Evolutionary conservation across 2,113 vertebrate genomes (phyloP), one percentile per base, ranked within the genome.

Genomic region (Synchiropus splendidus): DNA sequence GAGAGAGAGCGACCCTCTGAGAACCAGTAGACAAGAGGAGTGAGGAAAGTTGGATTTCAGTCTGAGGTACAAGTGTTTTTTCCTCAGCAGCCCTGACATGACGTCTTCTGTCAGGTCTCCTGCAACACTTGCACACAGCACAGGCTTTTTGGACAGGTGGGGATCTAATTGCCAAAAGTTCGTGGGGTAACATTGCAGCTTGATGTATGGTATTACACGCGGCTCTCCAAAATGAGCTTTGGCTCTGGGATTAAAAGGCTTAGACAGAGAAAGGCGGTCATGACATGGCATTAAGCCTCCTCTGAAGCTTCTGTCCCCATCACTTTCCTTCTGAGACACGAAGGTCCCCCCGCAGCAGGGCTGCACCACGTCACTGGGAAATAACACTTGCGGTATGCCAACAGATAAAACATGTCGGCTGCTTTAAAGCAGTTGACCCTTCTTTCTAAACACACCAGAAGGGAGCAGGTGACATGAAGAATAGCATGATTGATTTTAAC

Each of bases 151-250:
- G 32, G 68, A 64, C 66, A 73, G 68, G 66, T 69, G 59, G 71
- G 42, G 58, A 63, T 77, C 64, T 75, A 72, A 79, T 75, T 73
- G 59, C 36, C 53, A 51, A 39, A n/a, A 66, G 47, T 58, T 53
- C 41, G 45, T 50, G 45, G 68, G 64, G 61, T 74, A 42, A 66
- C 58, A 32, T 12, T 14, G 48, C 34, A 38, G 40, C 11, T 36
- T 42, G 38, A 57, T 61, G 42, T 57, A 30, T 34, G 42, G 54
- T 51, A 40, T 72, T 72, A 54, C 43, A 32, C 41, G 13, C 14
- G 45, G 21, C 37, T 16, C 31, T 13, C 54, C 44, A 16, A 2
- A 5, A 43, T 41, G 40, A 48, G 31, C 46, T 45, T 39, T 16
- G 12, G 16, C 54, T 45, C 30, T 43, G 58, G 42, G 58, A 69